A percentile compares a stretch with the other conserved stretches of the same genome.
These are phyloP conservation scores for Thalassophryne amazonica DNA, from an alignment of 2,797 vertebrate genomes.

Conservation along the genomic window DNA sequence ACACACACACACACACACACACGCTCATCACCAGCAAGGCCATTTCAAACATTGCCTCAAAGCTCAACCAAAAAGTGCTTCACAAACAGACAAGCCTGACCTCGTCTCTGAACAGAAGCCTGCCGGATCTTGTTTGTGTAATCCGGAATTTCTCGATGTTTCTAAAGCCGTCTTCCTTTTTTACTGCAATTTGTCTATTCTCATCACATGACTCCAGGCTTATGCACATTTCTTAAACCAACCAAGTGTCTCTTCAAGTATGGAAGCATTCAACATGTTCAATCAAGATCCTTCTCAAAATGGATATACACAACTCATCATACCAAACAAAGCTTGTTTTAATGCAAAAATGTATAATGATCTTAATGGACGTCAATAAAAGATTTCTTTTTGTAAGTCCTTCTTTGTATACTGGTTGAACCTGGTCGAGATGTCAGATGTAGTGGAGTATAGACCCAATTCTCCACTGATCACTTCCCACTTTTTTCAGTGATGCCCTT, in stretches of 20 bases:
- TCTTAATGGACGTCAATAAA: conserved; percentile 73
- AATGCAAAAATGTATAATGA: conserved; percentile 75
- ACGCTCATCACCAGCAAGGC: conserved; percentile 75
- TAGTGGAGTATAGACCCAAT: too few relatives aligned
- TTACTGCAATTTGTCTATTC: conserved; percentile 40
- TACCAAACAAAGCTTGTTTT: conserved; percentile 73
- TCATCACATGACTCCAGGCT: conserved; percentile 35
- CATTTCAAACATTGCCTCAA: conserved; percentile 77
- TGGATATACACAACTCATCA: conserved; percentile 43
- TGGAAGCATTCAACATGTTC: conserved; percentile 52
- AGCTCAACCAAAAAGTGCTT: conserved; percentile 81
- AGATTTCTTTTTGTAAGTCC: conserved; percentile 75
- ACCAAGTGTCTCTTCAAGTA: conserved; percentile 39
- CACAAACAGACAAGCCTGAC: conserved; percentile 76
- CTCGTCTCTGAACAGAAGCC: conserved; percentile 64
- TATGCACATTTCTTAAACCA: conserved; percentile 29
- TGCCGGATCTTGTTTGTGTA: conserved; percentile 61
- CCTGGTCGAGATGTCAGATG: too few relatives aligned
- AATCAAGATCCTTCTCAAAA: conserved; percentile 56
- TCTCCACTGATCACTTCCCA: too few relatives aligned
- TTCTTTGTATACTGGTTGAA: conserved; percentile 3
- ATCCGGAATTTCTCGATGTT: conserved; percentile 58
- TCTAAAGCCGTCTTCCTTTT: conserved; percentile 68
- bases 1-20: conserved; percentile 32
- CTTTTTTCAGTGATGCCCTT: too few relatives aligned